phyloP scores from a whole-genome alignment of 2,113 vertebrate species.

The Myotis yumanensis region DNA sequence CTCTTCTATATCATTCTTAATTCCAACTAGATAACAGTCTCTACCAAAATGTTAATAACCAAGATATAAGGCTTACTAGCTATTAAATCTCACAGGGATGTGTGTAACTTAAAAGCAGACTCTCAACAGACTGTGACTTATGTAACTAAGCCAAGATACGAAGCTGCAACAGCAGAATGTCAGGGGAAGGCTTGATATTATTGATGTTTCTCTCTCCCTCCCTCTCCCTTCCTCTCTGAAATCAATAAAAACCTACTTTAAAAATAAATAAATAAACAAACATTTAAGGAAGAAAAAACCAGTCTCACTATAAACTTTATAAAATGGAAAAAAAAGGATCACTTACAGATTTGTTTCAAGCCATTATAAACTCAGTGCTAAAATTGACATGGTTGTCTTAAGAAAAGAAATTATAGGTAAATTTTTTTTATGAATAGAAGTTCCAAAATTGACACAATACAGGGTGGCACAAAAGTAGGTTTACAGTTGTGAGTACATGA shows the following conservation, averaged over 20 bases:
- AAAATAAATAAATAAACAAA: neutral
- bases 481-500: neutral
- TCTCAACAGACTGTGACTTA: neutral
- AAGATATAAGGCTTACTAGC: neutral
- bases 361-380: neutral
- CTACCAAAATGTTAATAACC: neutral
- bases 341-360: neutral
- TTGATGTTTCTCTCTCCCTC: too few relatives aligned
- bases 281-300: constrained; percentile 26
- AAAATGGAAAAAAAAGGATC: neutral
- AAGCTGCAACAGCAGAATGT: neutral
- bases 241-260: too few relatives aligned
- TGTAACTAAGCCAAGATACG: neutral
- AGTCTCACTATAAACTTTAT: neutral
- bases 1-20: neutral
- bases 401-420: neutral
- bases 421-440: neutral
- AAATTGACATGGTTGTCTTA: neutral
- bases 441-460: neutral
- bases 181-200: neutral
- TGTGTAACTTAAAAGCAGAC: neutral
- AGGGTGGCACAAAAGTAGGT: neutral
- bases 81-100: neutral
- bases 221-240: too few relatives aligned
- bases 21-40: neutral